A percentile compares a stretch with the other conserved stretches of the same genome.
These are phyloP conservation scores for Rissa tridactyla DNA, from an alignment of 2,113 vertebrate species.

Conservation along the genomic window DNA sequence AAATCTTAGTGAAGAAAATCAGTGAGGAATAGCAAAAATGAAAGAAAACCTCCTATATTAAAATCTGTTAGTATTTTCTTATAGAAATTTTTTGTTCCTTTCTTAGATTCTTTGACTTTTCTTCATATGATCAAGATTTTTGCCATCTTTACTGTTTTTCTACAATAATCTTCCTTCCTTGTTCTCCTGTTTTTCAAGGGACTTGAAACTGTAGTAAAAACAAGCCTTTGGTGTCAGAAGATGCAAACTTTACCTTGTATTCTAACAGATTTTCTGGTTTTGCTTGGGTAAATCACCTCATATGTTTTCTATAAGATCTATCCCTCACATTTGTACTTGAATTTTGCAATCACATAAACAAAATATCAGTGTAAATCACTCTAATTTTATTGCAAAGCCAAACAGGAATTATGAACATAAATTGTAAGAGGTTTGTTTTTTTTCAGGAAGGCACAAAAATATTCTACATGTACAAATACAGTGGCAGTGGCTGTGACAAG, in stretches of 20 bases:
- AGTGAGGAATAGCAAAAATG: neutral
- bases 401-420: neutral
- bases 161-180: neutral
- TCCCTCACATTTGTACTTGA: neutral
- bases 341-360: neutral
- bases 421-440: neutral
- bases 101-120: neutral
- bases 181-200: neutral
- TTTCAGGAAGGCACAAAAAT: neutral
- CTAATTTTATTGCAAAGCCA: neutral
- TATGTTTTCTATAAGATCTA: neutral
- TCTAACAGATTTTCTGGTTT: neutral
- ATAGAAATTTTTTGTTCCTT: neutral
- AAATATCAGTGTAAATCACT: neutral
- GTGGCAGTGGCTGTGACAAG: neutral
- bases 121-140: neutral
- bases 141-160: neutral
- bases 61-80: neutral
- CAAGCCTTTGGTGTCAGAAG: neutral
- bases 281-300: neutral
- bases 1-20: neutral
- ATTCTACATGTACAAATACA: neutral
- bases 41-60: neutral
- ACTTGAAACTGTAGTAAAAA: neutral
- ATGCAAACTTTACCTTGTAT: neutral